These are phyloP conservation scores for Hippocampus zosterae DNA, from an alignment of 2,113 vertebrate genomes.

Conservation along the genomic window DNA sequence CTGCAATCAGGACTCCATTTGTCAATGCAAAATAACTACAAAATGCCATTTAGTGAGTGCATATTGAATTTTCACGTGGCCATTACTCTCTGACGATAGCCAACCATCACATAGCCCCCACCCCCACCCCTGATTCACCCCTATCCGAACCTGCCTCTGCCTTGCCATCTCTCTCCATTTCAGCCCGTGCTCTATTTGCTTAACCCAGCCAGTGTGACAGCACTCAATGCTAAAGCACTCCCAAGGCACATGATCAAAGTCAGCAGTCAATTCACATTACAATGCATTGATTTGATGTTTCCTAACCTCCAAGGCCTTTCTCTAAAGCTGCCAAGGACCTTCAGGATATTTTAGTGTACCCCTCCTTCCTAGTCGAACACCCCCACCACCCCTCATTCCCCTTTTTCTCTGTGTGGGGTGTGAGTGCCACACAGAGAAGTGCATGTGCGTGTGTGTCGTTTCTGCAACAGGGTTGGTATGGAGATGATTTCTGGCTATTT, in stretches of 20 bases:
- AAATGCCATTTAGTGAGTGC: conserved; percentile 46
- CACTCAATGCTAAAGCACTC: conserved; percentile 75
- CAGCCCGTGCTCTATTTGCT: conserved; percentile 68
- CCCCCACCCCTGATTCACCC: conserved; percentile 34
- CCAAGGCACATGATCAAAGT: conserved; percentile 78
- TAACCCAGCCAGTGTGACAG: conserved; percentile 72
- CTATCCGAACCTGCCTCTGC: conserved; percentile 45
- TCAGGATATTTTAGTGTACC: conserved; percentile 60
- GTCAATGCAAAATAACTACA: conserved; percentile 42
- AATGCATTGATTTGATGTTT: conserved; percentile 77
- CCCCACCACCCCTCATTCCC: conserved; percentile 4
- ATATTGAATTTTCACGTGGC: conserved; percentile 58
- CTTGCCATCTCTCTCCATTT: conserved; percentile 48
- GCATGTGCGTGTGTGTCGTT: conserved; percentile 1
- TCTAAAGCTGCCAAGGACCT: conserved; percentile 71
- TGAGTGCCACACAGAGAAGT: no score
- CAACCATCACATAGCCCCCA: conserved; percentile 29
- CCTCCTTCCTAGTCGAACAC: conserved; percentile 24
- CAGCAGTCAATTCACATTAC: conserved; percentile 79
- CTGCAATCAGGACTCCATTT: conserved; percentile 49
- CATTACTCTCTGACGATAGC: conserved; percentile 57
- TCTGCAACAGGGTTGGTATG: conserved; percentile 21
- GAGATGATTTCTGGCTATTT: conserved; percentile 33
- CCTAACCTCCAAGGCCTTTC: conserved; percentile 74
- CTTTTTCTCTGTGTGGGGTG: conserved; percentile 8